Conservation (phyloP, 2,113 vertebrate species). For the Ceyx cyanopectus region DNA sequence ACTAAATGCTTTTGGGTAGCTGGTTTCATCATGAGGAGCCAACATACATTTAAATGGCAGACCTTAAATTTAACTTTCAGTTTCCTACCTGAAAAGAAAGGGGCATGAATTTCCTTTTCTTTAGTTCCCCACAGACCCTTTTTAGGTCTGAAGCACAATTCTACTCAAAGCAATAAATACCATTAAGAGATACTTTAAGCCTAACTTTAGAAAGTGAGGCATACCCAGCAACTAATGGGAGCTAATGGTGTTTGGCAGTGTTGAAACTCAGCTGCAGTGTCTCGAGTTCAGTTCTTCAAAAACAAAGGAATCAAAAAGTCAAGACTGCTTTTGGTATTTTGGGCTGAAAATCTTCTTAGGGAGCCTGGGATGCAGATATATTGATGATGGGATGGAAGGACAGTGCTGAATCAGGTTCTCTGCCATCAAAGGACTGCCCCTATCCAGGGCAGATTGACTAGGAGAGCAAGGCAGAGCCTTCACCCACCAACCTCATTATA, state of each 20-base stretch:
- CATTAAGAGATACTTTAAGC: not conserved
- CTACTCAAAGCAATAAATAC: not conserved
- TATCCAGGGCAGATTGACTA: not conserved
- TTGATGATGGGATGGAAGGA: not conserved
- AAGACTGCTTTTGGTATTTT: not conserved
- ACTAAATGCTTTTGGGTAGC: not conserved
- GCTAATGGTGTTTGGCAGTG: not conserved
- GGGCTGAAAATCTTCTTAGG: not conserved
- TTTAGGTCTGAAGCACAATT: not conserved
- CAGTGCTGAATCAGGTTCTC: not conserved
- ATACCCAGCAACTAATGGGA: not conserved
- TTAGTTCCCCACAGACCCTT: not conserved
- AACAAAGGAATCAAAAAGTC: not conserved
- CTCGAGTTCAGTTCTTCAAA: constrained; percentile 22
- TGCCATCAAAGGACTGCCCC: not conserved
- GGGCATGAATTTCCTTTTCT: not conserved
- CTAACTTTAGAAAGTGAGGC: not conserved
- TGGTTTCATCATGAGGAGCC: not conserved
- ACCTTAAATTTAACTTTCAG: not conserved
- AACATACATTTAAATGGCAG: not conserved
- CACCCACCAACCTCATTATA: not conserved
- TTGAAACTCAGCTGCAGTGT: not conserved
- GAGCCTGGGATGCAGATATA: not conserved
- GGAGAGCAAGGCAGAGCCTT: not conserved
- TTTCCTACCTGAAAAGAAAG: not conserved